Conservation (phyloP, 1,140 invertebrate species). For the Drosophila sulfurigaster region DNA sequence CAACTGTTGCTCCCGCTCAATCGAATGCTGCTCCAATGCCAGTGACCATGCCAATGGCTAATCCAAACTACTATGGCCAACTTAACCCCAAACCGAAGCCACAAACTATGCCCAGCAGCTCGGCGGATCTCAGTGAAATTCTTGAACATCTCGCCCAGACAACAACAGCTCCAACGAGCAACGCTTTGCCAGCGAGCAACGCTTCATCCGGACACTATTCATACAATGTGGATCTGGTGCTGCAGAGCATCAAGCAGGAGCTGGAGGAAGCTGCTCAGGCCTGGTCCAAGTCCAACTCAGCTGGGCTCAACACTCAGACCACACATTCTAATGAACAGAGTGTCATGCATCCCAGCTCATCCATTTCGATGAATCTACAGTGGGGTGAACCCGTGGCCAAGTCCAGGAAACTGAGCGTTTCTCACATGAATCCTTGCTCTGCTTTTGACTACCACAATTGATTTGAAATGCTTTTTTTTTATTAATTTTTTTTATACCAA, state of each 20-base stretch:
- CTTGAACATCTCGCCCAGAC: constrained; percentile 71
- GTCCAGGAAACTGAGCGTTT: constrained; percentile 55
- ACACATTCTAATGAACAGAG: constrained; percentile 23
- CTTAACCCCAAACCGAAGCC: constrained; percentile 28
- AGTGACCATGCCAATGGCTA: background rate
- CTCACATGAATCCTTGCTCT: constrained; percentile 65
- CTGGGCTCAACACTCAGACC: constrained; percentile 29
- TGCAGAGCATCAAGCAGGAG: constrained; percentile 79
- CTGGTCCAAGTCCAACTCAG: constrained; percentile 66
- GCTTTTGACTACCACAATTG: constrained; percentile 57
- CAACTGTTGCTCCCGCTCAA: background rate
- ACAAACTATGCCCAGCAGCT: background rate
- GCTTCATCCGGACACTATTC: constrained; percentile 55
- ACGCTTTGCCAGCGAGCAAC: constrained; percentile 1
- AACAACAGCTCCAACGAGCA: constrained; percentile 36
- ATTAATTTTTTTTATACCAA: background rate
- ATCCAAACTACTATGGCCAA: constrained; percentile 23
- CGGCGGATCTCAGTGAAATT: constrained; percentile 72
- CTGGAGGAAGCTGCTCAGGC: constrained; percentile 73
- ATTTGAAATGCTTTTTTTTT: background rate
- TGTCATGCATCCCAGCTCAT: constrained; percentile 47
- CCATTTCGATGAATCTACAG: constrained; percentile 69
- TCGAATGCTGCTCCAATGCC: background rate
- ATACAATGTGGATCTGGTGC: constrained; percentile 70
- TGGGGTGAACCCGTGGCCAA: constrained; percentile 77